Evolutionary conservation across 2,113 vertebrate genomes (phyloP).

Genomic region (Malurus alboscapulatus): DNA sequence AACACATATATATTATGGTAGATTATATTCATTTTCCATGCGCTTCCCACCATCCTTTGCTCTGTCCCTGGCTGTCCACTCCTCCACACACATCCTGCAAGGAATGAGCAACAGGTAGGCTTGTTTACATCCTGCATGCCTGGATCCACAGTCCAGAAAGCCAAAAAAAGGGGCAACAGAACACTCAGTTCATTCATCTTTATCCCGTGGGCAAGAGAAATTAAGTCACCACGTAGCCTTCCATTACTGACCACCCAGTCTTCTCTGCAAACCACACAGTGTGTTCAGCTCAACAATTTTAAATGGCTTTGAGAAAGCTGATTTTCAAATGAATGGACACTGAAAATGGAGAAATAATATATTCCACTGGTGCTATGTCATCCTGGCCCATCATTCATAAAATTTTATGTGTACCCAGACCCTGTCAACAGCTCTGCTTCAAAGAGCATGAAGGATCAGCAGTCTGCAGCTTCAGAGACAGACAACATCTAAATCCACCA

Average conservation of each 20-base stretch:
- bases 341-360: neutral
- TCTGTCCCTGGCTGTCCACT: neutral
- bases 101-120: neutral
- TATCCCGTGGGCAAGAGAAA: neutral
- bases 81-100: neutral
- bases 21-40: neutral
- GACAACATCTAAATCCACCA: constrained; percentile 54
- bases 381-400: neutral
- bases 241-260: neutral
- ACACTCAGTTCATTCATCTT: neutral
- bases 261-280: neutral
- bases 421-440: neutral
- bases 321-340: neutral
- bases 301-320: neutral
- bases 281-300: neutral
- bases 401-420: neutral
- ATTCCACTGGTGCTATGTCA: neutral
- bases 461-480: neutral
- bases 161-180: neutral
- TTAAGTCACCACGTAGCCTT: neutral
- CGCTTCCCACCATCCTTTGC: neutral
- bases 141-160: neutral
- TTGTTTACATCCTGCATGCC: neutral
- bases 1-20: no score
- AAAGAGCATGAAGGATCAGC: neutral